Evolutionary conservation across 2,797 vertebrate species (phyloP), one percentile per base, ranked within the genome.

Genomic region (Discoglossus pictus): DNA sequence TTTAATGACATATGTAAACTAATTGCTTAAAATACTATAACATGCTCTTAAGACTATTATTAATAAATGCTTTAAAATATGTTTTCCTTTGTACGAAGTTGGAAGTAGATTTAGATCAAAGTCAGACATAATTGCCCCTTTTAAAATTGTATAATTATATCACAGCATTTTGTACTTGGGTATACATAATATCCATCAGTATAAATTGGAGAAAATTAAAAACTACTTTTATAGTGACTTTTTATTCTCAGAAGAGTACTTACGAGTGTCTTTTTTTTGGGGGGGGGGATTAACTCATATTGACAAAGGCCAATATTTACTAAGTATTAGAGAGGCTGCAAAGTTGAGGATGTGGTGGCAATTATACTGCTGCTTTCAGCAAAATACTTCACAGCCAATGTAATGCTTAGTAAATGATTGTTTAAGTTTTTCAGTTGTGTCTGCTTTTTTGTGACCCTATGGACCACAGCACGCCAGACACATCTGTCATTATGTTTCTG

Each of bases 1-100:
- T 75, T 87, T 83, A 85, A 86, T 79, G 65, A 86, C 90, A 86
- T 85, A 86, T 89, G 87, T 83, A 81, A 79, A 86, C 78, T 81
- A 73, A 84, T 73, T 65, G 75, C 74, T 82, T 79, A 79, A 87
- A 86, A 70, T 71, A 68, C 76, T 80, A 85, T 78, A 81, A 75
- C 46, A 23, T 4, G 72, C 73, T 79, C 80, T 73, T 82, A 80
- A 74, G 58, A 77, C 74, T 80, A 63, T 72, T 77, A 76, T 79
- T 76, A 80, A 47, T 7, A 39, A 40, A 1, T 1, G 11, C 64
- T n/a, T 24, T 79, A 78, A 11, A 50, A 65, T 2, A 13, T 64
- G 61, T 51, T 64, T 71, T 71, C 42, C 61, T 64, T 71, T 71
- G 46, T 71, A 59, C 43, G 42, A 36, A 35, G 42, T 46, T 59